phyloP scores from a whole-genome alignment of 2,797 vertebrate genomes.

The Acropternis orthonyx region DNA sequence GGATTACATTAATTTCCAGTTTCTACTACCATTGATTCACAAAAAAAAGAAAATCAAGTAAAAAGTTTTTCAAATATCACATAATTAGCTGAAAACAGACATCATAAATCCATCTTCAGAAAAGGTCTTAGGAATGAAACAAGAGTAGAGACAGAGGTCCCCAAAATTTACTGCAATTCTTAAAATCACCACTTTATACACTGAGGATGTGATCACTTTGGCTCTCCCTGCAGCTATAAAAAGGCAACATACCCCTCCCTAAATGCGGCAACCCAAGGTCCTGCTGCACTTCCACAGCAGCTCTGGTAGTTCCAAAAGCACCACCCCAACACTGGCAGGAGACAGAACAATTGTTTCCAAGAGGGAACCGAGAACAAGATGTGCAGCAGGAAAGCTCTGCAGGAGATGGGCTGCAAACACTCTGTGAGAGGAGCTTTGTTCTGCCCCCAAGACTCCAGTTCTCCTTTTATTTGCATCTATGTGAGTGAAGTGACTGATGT shows the following conservation, averaged over 20 bases:
- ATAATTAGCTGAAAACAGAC: background rate
- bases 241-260: background rate
- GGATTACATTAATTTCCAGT: background rate
- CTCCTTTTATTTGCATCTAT: background rate
- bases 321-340: background rate
- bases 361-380: rapidly evolving
- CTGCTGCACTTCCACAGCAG: background rate
- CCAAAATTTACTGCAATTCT: too few species aligned
- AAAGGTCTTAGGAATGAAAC: background rate
- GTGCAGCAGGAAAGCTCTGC: background rate
- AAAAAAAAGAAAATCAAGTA: background rate
- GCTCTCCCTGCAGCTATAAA: background rate
- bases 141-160: background rate
- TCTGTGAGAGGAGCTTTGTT: background rate
- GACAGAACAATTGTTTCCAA: background rate
- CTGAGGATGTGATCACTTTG: background rate
- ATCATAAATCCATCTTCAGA: background rate
- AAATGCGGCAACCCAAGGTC: background rate
- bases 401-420: rapidly evolving
- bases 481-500: background rate
- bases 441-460: background rate
- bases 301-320: background rate
- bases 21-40: background rate
- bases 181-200: too few species aligned
- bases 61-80: background rate